Base-by-base conservation (phyloP, 2,888 invertebrate genomes). In the Tetranychus piercei region DNA sequence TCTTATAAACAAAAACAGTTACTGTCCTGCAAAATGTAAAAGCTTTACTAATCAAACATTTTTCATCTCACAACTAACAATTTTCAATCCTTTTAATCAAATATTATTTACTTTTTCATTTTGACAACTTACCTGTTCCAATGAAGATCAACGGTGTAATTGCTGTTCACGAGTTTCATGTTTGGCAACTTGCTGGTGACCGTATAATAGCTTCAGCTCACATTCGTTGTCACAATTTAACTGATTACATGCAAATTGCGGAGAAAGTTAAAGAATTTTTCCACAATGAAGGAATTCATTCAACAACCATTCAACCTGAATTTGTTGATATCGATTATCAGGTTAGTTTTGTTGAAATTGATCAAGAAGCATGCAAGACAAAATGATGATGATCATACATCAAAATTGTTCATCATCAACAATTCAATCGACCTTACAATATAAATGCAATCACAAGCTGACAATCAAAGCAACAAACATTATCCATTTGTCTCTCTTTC, bases 181-280 rank as follows among this genome's bases (percentile, higher is more conserved):
- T 97, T 15, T 97, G 97, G 97, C 96, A 96, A 84, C 85, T 97
- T 79, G 93, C 95, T 65, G 95, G 95, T 0, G 94, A 94, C 83
- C 87, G 94, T 78, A 95, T 96, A 78, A 95, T 97, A 79, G 96
- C 96, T 74, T 94, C 95, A n/a, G 95, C 95, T 6, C 96, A 97
- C 82, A 94, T 97, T 81, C 88, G 91, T 79, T 95, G 95, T 85
- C 88, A 91, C 80, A 95, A 94, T 84, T 84, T 95, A 75, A 90
- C 91, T 0, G 95, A 96, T 81, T 97, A 97, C 82, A 95, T 96
- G 93, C 90, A 91, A 82, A 91, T 97, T 78, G 95, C 96, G 0
- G 92, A 92, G 81, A 90, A 92, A 82, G 92, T 96, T 8, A 97
- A 96, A 83, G 91, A 92, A 82, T 92, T 96, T 85, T 96, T 97